A percentile compares a stretch with the other conserved stretches of the same genome.
Evolutionary conservation across 1,140 invertebrate species (phyloP).

Genomic region (Pachyrhynchus sulphureomaculatus): DNA sequence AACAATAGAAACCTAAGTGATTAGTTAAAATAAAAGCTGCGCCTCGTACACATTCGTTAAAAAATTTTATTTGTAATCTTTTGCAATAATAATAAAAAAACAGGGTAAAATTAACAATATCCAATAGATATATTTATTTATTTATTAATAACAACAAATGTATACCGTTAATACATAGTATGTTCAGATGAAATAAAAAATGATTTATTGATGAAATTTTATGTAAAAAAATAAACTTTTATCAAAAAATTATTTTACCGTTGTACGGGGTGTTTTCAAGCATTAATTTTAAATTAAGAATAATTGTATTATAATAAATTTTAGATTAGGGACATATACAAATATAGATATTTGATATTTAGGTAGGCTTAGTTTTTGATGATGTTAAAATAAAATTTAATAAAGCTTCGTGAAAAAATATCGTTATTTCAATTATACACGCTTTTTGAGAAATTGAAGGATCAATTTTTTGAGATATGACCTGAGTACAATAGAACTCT

Average conservation of each 20-base stretch:
- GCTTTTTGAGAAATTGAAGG: neutral
- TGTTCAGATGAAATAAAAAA: constrained; percentile 3
- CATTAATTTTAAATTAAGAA: constrained; percentile 32
- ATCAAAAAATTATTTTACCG: constrained; percentile 11
- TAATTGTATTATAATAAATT: constrained; percentile 47
- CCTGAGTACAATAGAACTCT: neutral
- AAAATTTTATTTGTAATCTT: constrained; percentile 22
- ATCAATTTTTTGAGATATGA: neutral
- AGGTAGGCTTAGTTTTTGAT: constrained; percentile 52
- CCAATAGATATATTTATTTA: constrained; percentile 39
- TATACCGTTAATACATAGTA: constrained; percentile 34
- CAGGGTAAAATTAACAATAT: constrained; percentile 49
- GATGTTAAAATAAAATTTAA: constrained; percentile 51
- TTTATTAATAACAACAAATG: constrained; percentile 36
- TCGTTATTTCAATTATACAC: neutral
- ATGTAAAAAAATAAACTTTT: neutral
- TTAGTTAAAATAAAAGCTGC: constrained; percentile 31
- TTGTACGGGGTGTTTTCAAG: constrained; percentile 46
- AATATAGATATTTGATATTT: constrained; percentile 52
- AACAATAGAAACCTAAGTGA: constrained; percentile 38
- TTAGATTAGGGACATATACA: constrained; percentile 47
- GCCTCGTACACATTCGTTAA: constrained; percentile 44
- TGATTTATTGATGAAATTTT: neutral
- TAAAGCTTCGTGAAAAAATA: constrained; percentile 48
- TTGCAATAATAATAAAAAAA: constrained; percentile 30